phyloP scores from a whole-genome alignment of 2,888 invertebrate species.

The Volucella inflata region DNA sequence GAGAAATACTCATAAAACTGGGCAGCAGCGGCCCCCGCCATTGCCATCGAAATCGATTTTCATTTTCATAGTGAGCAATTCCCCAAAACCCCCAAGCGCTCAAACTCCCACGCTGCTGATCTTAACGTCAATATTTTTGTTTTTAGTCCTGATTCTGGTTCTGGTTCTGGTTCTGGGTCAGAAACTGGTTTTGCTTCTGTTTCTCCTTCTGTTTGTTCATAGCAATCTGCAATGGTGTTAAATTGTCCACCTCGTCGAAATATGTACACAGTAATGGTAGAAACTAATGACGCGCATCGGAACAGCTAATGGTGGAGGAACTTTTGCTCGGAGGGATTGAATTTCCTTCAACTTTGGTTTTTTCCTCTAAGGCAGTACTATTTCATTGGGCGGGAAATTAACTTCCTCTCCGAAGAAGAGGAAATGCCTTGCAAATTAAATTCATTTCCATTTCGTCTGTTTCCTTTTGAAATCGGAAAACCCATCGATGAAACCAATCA shows the following conservation, averaged over 20 bases:
- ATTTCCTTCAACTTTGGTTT: background rate
- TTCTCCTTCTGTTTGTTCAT: background rate
- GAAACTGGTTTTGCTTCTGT: background rate
- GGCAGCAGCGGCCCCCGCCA: background rate
- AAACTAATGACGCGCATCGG: background rate
- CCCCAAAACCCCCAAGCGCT: constrained; percentile 18
- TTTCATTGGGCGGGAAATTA: constrained; percentile 30
- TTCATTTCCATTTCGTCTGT: constrained; percentile 32
- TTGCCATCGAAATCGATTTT: constrained; percentile 50
- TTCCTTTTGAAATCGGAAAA: constrained; percentile 25
- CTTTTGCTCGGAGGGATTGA: constrained; percentile 5
- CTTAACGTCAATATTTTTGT: background rate
- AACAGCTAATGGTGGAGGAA: constrained; percentile 1
- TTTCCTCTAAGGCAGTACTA: background rate
- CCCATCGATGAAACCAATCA: constrained; percentile 24
- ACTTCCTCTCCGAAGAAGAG: constrained; percentile 23
- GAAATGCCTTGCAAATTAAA: constrained; percentile 27
- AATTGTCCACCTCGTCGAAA: background rate
- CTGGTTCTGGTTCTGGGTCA: background rate
- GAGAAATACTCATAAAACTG: background rate
- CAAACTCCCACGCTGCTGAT: constrained; percentile 16
- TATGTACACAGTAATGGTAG: background rate
- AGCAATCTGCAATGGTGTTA: constrained; percentile 28
- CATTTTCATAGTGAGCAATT: constrained; percentile 29
- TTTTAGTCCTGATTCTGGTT: background rate